These are phyloP conservation scores for Phortica okadai DNA, from an alignment of 2,888 invertebrate genomes.

Conservation along the genomic window DNA sequence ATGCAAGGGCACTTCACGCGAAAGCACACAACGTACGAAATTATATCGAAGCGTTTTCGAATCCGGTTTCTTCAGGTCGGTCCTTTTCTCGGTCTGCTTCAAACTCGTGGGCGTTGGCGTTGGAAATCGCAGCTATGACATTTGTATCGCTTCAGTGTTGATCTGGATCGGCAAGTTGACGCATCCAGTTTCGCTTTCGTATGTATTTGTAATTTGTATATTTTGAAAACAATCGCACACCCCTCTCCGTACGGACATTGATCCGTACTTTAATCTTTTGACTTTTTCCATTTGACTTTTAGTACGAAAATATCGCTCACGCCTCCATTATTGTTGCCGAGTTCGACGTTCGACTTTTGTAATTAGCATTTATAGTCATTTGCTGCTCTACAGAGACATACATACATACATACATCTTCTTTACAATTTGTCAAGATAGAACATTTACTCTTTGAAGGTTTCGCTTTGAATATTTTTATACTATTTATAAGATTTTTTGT, in stretches of 20 bases:
- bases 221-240: constrained; percentile 69
- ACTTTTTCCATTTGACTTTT: constrained; percentile 55
- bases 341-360: constrained; percentile 57
- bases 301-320: constrained; percentile 40
- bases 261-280: constrained; percentile 62
- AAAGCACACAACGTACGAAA: constrained; percentile 1
- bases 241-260: constrained; percentile 54
- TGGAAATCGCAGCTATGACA: background rate
- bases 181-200: constrained; percentile 5
- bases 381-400: background rate
- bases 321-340: constrained; percentile 56
- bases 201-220: constrained; percentile 66
- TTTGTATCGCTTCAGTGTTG: constrained; percentile 28
- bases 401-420: too few relatives aligned
- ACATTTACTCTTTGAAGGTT: too few relatives aligned
- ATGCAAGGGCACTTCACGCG: constrained; percentile 1
- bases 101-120: constrained; percentile 39
- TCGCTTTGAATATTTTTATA: too few relatives aligned
- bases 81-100: too few relatives aligned
- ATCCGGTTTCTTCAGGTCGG: too few relatives aligned
- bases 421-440: too few relatives aligned
- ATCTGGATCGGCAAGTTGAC: constrained; percentile 9
- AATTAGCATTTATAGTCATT: constrained; percentile 62
- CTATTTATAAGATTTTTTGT: too few relatives aligned
- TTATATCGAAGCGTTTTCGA: too few relatives aligned